Evolutionary conservation across 2,888 invertebrate species (phyloP).

Genomic region (Bombylius discolor): DNA sequence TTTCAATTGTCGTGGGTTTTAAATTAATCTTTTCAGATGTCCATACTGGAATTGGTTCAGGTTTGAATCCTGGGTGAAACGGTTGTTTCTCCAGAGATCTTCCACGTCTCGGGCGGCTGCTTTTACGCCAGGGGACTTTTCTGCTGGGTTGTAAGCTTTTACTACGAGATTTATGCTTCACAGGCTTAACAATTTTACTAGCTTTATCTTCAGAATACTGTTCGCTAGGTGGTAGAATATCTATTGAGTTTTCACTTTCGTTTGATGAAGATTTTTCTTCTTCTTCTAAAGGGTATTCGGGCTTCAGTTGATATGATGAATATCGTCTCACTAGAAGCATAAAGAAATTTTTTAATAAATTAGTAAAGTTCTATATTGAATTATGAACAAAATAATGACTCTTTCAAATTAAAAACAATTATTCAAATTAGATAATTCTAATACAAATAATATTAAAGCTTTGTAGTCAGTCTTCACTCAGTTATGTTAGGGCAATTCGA

Average conservation of each 20-base stretch:
- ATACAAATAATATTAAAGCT: no score
- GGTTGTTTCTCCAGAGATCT: constrained; percentile 38
- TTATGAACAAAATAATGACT: no score
- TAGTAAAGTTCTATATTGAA: no score
- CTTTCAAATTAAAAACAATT: no score
- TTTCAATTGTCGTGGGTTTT: constrained; percentile 45
- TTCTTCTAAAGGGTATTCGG: constrained; percentile 33
- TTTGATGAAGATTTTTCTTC: constrained; percentile 33
- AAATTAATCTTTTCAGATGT: constrained; percentile 50
- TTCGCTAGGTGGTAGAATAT: constrained; percentile 21
- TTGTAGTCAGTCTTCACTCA: no score
- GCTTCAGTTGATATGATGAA: constrained; percentile 31
- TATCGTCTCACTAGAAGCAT: constrained; percentile 18
- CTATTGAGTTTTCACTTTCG: constrained; percentile 30
- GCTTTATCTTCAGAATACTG: neutral
- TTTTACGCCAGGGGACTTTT: constrained; percentile 33
- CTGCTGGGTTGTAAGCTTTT: constrained; percentile 34
- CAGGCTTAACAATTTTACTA: no score
- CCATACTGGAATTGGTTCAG: constrained; percentile 41
- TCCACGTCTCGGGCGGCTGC: constrained; percentile 31
- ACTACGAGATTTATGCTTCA: constrained; percentile 30
- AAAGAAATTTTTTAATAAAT: no score
- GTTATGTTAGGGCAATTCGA: no score
- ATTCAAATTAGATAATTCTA: no score
- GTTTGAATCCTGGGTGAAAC: constrained; percentile 32